Evolutionary conservation across 2,888 invertebrate genomes (phyloP).

Genomic region (Tiliacea aurago): DNA sequence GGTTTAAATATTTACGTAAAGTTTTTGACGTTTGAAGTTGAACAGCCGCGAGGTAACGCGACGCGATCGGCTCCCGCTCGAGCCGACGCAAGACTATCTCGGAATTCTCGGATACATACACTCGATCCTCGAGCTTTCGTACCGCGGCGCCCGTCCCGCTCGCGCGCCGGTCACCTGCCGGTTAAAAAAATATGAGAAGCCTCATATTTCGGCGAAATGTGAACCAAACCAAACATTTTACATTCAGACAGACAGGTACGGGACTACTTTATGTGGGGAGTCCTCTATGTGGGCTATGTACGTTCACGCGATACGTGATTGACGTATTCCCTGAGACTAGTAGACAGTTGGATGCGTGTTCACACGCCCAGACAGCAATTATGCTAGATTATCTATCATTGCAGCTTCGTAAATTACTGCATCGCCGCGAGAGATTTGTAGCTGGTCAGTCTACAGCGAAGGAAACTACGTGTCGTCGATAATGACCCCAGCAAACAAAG

Average conservation of each 20-base stretch:
- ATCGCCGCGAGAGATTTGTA: conserved; percentile 68
- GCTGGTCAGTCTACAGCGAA: conserved; percentile 23
- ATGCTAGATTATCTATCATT: conserved; percentile 82
- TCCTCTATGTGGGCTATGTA: conserved; percentile 30
- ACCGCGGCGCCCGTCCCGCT: conserved; percentile 79
- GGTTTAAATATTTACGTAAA: conserved; percentile 83
- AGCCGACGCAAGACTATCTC: conserved; percentile 86
- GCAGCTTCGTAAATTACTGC: conserved; percentile 78
- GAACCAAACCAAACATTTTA: conserved; percentile 82
- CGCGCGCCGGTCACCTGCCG: conserved; percentile 85
- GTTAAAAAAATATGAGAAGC: conserved; percentile 84
- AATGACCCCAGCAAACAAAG: conserved; percentile 81
- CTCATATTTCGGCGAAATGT: conserved; percentile 87
- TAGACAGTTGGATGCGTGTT: conserved; percentile 64
- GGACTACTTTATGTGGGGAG: conserved; percentile 67
- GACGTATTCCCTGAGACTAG: conserved; percentile 27
- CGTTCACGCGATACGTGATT: conserved; percentile 36
- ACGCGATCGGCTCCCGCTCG: conserved; percentile 78
- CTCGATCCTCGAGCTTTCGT: conserved; percentile 82
- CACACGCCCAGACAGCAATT: conserved; percentile 79
- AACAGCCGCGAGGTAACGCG: conserved; percentile 63
- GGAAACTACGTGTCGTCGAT: conserved; percentile 68
- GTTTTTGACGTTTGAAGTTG: conserved; percentile 81
- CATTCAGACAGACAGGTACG: conserved; percentile 77
- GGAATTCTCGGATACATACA: conserved; percentile 64